A percentile compares a stretch with the other conserved stretches of the same genome.
These are phyloP conservation scores for Gallinago nigripennis DNA, from an alignment of 2,797 vertebrate genomes.

Conservation along the genomic window DNA sequence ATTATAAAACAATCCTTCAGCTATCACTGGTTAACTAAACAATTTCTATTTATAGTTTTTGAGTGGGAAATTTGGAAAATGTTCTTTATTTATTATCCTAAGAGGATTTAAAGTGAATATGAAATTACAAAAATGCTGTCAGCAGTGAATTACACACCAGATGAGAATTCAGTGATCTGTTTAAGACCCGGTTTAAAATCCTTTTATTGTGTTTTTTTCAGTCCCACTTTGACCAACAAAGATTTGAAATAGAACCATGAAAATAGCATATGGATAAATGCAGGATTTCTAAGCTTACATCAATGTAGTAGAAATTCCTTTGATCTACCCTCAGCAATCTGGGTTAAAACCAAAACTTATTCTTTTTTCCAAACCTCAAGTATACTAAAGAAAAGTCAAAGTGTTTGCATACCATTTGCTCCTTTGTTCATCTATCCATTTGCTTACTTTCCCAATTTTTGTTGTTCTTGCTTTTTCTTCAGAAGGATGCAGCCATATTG, in stretches of 20 bases:
- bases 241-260: slow-evolving; percentile 17
- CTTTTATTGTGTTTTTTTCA: neutral
- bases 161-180: slow-evolving; percentile 6
- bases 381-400: neutral
- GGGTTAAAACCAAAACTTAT: neutral
- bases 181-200: slow-evolving; percentile 28
- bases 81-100: slow-evolving; percentile 3
- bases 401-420: neutral
- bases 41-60: slow-evolving; percentile 17
- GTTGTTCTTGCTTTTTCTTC: neutral
- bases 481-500: neutral
- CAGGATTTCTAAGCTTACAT: neutral
- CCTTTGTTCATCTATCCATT: neutral
- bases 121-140: slow-evolving; percentile 16
- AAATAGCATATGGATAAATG: neutral
- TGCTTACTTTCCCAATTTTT: neutral
- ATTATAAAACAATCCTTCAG: neutral
- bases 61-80: neutral
- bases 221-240: neutral
- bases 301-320: neutral
- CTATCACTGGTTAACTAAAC: neutral
- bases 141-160: neutral
- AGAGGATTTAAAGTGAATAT: slow-evolving; percentile 51
- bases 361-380: neutral
- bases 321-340: neutral